These are phyloP conservation scores for Martes martes DNA, from an alignment of 2,113 vertebrate species.

Conservation along the genomic window DNA sequence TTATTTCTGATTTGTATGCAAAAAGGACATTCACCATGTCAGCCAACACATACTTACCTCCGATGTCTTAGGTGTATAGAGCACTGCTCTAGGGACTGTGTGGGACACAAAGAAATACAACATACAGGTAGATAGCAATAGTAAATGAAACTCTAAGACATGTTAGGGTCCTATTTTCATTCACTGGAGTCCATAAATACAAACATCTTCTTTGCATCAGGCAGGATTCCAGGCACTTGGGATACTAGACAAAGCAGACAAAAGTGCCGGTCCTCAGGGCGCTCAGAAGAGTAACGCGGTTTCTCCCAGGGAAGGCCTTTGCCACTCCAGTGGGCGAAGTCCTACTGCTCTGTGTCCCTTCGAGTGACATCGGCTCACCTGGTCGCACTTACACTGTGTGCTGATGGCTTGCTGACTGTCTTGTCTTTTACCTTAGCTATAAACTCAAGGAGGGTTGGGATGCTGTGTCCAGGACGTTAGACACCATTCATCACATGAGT, in stretches of 20 bases:
- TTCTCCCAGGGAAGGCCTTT: background rate
- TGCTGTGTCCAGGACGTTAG: background rate
- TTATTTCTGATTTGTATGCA: background rate
- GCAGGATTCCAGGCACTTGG: background rate
- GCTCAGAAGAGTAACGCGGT: background rate
- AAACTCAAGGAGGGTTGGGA: background rate
- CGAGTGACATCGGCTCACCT: background rate
- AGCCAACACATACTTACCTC: background rate
- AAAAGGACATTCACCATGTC: background rate
- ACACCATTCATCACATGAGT: background rate
- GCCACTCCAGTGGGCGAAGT: background rate
- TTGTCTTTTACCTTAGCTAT: background rate
- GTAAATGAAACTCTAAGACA: background rate
- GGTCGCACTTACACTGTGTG: background rate
- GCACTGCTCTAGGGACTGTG: background rate
- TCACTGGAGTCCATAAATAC: background rate
- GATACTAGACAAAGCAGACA: background rate
- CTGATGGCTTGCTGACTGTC: background rate
- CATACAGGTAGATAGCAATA: too few species aligned
- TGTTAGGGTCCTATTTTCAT: background rate
- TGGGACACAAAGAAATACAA: background rate
- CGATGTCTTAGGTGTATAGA: background rate
- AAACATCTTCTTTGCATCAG: background rate
- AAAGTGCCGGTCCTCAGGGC: background rate
- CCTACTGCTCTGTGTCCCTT: background rate